phyloP scores from a whole-genome alignment of 2,888 invertebrate genomes.

The Drosophila bunnanda region DNA sequence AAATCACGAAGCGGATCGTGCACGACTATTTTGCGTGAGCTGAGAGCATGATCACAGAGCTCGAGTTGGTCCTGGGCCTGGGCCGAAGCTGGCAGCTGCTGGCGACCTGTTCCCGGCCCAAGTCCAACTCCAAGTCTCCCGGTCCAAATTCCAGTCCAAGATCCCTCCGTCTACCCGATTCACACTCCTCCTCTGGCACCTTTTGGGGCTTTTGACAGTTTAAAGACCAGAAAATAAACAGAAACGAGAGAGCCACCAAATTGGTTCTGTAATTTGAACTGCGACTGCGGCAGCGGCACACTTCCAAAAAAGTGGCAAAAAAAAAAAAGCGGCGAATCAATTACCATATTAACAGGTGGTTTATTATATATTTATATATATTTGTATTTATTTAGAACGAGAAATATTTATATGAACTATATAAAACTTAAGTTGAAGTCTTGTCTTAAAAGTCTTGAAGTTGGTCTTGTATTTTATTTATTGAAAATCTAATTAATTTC shows the following conservation, averaged over 20 bases:
- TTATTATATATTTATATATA: too few species aligned
- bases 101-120: conserved; percentile 42
- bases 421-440: not conserved
- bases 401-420: not conserved
- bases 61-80: conserved; percentile 34
- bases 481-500: not conserved
- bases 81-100: conserved; percentile 36
- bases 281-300: conserved; percentile 56
- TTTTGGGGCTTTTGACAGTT: conserved; percentile 34
- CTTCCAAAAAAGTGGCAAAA: conserved; percentile 24
- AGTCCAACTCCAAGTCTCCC: conserved; percentile 6
- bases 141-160: not conserved
- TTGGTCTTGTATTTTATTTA: not conserved
- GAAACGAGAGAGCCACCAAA: conserved; percentile 26
- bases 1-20: conserved; percentile 85
- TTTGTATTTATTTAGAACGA: not conserved
- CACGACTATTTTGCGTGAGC: conserved; percentile 85
- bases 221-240: conserved; percentile 14
- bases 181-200: conserved; percentile 32
- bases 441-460: too few species aligned
- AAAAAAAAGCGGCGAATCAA: not conserved
- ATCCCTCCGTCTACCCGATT: not conserved
- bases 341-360: conserved; percentile 3
- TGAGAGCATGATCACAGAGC: conserved; percentile 82
- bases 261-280: conserved; percentile 33